Percentiles rank a stretch among this genome's conserved stretches.
Evolutionary conservation across 2,797 vertebrate genomes (phyloP).

Genomic region (Hephaestus fuliginosus): DNA sequence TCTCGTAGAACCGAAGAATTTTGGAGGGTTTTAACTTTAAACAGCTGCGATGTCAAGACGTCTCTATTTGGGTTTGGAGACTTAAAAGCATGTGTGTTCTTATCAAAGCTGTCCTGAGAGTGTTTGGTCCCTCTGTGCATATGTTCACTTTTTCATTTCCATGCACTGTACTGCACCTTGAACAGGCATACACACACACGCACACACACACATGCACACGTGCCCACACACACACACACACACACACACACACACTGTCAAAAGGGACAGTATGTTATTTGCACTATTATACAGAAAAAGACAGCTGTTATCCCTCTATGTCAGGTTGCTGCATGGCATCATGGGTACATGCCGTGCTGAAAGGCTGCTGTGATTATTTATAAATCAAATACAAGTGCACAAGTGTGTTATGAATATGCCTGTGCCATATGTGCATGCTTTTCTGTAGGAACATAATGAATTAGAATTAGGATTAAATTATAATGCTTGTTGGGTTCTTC

Average conservation of each 20-base stretch:
- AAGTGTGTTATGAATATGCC: not conserved
- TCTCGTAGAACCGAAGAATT: conserved; percentile 38
- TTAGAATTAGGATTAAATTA: not conserved
- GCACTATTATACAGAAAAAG: not conserved
- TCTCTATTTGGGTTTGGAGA: conserved; percentile 30
- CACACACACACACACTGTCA: not conserved
- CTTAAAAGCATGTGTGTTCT: conserved; percentile 3
- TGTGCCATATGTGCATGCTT: not conserved
- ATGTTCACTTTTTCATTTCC: not conserved
- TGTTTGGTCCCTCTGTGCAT: not conserved
- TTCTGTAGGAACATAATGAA: not conserved
- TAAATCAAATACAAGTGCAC: not conserved
- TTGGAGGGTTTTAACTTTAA: conserved; percentile 41
- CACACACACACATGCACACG: not conserved
- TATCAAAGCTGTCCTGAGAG: not conserved
- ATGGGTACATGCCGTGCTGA: conserved; percentile 3
- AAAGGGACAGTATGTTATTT: not conserved
- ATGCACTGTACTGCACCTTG: not conserved
- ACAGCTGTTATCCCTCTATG: conserved; percentile 14
- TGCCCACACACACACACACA: not conserved
- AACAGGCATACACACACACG: not conserved
- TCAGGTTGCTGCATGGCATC: conserved; percentile 14
- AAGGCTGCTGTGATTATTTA: conserved; percentile 3
- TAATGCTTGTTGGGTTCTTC: too few relatives aligned
- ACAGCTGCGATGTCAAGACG: conserved; percentile 36